Conservation (phyloP, 2,888 invertebrate species). For the Parelbella ahira region DNA sequence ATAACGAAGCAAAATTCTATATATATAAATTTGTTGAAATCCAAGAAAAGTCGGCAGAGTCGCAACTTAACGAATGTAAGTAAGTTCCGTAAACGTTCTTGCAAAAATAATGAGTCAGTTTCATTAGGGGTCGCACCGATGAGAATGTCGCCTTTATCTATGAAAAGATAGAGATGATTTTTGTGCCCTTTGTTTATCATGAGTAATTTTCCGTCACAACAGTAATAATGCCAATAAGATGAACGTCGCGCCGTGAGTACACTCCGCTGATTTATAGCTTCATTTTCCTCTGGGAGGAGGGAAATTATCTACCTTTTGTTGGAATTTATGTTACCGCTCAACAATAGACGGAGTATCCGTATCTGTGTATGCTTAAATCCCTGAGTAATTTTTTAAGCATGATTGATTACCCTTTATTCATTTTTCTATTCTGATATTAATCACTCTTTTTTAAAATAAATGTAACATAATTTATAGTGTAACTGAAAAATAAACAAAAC, state of each 20-base stretch:
- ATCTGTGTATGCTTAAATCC: too few species aligned
- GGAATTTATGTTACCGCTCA: slow-evolving; percentile 33
- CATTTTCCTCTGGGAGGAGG: slow-evolving; percentile 38
- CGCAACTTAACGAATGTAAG: neutral
- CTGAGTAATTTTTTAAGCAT: slow-evolving; percentile 4
- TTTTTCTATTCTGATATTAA: too few species aligned
- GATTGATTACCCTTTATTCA: slow-evolving; percentile 7
- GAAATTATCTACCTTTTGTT: slow-evolving; percentile 36
- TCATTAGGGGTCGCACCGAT: neutral
- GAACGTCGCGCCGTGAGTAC: slow-evolving; percentile 37
- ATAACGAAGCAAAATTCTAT: too few species aligned
- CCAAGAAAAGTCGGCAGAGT: neutral
- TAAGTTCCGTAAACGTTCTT: slow-evolving; percentile 4
- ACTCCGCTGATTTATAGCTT: slow-evolving; percentile 43
- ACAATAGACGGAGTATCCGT: slow-evolving; percentile 28
- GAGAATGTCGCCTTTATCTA: slow-evolving; percentile 5
- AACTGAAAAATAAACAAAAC: too few species aligned
- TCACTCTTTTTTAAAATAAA: too few species aligned
- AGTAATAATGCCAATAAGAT: slow-evolving; percentile 42
- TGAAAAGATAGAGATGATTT: slow-evolving; percentile 24
- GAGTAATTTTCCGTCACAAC: slow-evolving; percentile 28
- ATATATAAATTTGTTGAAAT: neutral
- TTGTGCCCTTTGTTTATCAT: slow-evolving; percentile 27
- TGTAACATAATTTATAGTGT: too few species aligned
- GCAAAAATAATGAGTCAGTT: slow-evolving; percentile 15